These are phyloP conservation scores for Betta splendens DNA, from an alignment of 2,797 vertebrate genomes.

Conservation along the genomic window DNA sequence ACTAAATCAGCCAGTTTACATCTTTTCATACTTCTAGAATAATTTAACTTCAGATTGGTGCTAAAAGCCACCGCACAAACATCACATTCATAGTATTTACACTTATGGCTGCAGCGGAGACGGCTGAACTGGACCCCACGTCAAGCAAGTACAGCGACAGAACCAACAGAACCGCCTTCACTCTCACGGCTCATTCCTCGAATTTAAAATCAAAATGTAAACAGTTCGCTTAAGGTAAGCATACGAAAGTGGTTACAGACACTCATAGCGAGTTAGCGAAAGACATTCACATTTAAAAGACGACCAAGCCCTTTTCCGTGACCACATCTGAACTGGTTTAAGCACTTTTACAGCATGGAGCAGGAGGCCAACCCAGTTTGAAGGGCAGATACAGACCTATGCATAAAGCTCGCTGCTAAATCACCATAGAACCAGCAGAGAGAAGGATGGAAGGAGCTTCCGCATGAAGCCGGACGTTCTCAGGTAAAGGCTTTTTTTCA, in stretches of 20 bases:
- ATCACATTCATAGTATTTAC: conserved; percentile 27
- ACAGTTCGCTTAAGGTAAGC: conserved; percentile 58
- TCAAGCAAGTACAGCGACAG: conserved; percentile 7
- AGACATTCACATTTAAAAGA: conserved; percentile 69
- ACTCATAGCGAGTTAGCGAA: conserved; percentile 46
- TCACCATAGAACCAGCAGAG: conserved; percentile 18
- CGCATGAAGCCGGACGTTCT: conserved; percentile 27
- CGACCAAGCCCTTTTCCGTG: conserved; percentile 30
- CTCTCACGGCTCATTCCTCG: conserved; percentile 17
- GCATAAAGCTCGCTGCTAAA: conserved; percentile 32
- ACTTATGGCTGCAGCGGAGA: conserved; percentile 29
- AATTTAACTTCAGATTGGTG: conserved; percentile 17
- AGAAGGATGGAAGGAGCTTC: conserved; percentile 17
- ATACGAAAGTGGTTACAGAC: conserved; percentile 68
- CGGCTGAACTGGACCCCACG: conserved; percentile 26
- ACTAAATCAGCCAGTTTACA: conserved; percentile 1
- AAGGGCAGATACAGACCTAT: conserved; percentile 12
- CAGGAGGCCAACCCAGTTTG: conserved; percentile 16
- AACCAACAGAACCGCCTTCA: conserved; percentile 32
- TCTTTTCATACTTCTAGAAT: conserved; percentile 7
- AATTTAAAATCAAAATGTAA: conserved; percentile 59
- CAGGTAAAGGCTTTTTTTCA: conserved; percentile 40
- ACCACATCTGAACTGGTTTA: conserved; percentile 17
- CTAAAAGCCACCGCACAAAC: conserved; percentile 14
- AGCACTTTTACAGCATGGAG: conserved; percentile 19